These are phyloP conservation scores for Heterotilapia buettikoferi DNA, from an alignment of 2,113 vertebrate genomes.

Conservation along the genomic window DNA sequence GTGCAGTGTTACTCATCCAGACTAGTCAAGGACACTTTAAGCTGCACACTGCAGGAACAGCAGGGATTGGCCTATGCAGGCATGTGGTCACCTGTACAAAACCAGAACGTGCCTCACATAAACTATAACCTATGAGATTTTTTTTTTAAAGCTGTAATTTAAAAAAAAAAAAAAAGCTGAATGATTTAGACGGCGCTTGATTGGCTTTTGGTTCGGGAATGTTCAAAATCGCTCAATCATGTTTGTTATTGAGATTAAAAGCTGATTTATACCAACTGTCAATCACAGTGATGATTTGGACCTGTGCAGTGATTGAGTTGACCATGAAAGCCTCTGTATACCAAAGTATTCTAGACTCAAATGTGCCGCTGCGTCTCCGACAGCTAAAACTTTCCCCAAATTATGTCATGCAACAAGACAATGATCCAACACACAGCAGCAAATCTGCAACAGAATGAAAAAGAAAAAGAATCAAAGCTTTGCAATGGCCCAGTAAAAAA, in stretches of 20 bases:
- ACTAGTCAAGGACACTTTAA: neutral
- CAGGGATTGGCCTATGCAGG: neutral
- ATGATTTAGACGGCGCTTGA: neutral
- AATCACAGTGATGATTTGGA: neutral
- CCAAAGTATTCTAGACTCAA: neutral
- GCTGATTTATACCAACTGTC: fast-evolving
- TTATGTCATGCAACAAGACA: neutral
- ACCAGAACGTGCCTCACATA: neutral
- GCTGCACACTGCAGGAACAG: neutral
- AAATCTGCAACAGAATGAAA: neutral
- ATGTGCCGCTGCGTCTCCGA: neutral
- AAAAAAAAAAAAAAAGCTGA: neutral
- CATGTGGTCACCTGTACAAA: neutral
- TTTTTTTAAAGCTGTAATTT: fast-evolving
- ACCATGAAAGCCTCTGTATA: neutral
- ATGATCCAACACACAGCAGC: neutral
- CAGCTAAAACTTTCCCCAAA: neutral
- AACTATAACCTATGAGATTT: neutral
- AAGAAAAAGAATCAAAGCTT: neutral
- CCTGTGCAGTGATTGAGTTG: neutral
- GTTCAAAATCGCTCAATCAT: neutral
- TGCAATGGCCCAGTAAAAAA: neutral
- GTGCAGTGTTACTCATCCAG: neutral
- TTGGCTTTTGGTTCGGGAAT: neutral
- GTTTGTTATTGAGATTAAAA: neutral